phyloP scores from a whole-genome alignment of 2,113 vertebrate genomes.

The Damaliscus lunatus region DNA sequence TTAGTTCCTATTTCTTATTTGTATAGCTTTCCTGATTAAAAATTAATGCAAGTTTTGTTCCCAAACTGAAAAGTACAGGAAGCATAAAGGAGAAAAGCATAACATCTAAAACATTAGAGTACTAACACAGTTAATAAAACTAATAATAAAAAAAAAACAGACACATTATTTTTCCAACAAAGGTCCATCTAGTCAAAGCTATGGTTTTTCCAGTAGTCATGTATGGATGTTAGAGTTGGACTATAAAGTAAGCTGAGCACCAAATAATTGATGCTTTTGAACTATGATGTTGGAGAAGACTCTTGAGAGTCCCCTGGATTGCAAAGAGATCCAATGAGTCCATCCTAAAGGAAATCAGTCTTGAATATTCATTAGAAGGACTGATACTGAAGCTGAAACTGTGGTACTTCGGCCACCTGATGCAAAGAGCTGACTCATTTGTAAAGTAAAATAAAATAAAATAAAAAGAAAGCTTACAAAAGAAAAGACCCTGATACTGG shows the following conservation, averaged over 20 bases:
- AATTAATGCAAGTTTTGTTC: not conserved
- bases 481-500: not conserved
- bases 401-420: not conserved
- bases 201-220: not conserved
- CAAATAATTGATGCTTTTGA: not conserved
- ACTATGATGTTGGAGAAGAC: not conserved
- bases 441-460: too few relatives aligned
- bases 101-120: not conserved
- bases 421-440: not conserved
- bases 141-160: not conserved
- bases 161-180: not conserved
- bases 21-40: slow-evolving; percentile 10
- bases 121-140: not conserved
- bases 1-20: not conserved
- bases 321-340: not conserved
- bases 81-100: not conserved
- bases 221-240: not conserved
- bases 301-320: not conserved
- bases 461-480: too few relatives aligned
- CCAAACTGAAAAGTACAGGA: not conserved
- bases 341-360: not conserved
- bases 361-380: not conserved
- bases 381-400: not conserved
- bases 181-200: not conserved
- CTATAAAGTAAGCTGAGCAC: not conserved